Evolutionary conservation across 2,113 vertebrate genomes (phyloP).

Genomic region (Hippocampus barbouri): DNA sequence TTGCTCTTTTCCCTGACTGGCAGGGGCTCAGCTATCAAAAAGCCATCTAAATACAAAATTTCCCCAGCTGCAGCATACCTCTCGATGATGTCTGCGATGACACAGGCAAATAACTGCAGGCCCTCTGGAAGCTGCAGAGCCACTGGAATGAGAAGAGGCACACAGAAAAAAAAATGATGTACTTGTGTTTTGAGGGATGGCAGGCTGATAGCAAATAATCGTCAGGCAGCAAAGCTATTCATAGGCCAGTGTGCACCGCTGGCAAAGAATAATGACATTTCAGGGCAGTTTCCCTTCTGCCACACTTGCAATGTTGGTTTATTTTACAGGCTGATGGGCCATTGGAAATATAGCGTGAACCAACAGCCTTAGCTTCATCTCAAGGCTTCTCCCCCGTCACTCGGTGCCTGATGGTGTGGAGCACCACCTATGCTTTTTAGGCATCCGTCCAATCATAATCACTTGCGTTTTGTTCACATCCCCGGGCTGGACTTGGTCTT

Average conservation of each 20-base stretch:
- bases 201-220: conserved; percentile 41
- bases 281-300: conserved; percentile 33
- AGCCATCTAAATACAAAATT: conserved; percentile 8
- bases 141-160: conserved; percentile 71
- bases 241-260: conserved; percentile 39
- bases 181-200: conserved; percentile 27
- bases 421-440: not conserved
- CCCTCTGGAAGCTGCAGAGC: conserved; percentile 97
- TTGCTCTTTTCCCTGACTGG: conserved; percentile 10
- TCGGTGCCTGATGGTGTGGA: conserved; percentile 17
- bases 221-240: conserved; percentile 27
- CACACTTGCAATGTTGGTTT: conserved; percentile 33
- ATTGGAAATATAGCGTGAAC: conserved; percentile 48
- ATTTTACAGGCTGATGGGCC: conserved; percentile 45
- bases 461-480: not conserved
- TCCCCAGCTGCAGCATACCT: conserved; percentile 67
- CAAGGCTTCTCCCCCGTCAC: conserved; percentile 17
- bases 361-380: conserved; percentile 41
- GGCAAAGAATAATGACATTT: conserved; percentile 53
- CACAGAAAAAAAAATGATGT: conserved; percentile 40
- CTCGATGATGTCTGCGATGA: conserved; percentile 91
- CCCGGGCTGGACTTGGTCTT: not conserved
- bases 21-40: not conserved
- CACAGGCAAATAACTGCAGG: conserved; percentile 95
- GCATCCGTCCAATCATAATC: not conserved